Conservation (phyloP, 1,140 invertebrate species). For the Apis florea region DNA sequence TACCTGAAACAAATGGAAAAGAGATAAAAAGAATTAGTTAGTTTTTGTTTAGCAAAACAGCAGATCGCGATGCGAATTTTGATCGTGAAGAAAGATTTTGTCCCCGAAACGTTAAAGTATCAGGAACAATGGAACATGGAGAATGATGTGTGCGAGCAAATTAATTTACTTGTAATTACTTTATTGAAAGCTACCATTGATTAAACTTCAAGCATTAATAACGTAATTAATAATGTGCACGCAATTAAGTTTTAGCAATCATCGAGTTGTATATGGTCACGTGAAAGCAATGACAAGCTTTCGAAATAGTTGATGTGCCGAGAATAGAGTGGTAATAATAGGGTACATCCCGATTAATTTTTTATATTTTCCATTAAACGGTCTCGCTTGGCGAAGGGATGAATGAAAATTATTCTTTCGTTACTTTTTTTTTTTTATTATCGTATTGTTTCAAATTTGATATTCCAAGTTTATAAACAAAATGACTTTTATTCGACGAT, state of each 20-base stretch:
- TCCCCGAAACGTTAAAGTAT: too few relatives aligned
- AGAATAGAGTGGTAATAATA: constrained; percentile 35
- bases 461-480: neutral
- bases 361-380: constrained; percentile 58
- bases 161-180: neutral
- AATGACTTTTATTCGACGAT: too few relatives aligned
- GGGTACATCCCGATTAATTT: constrained; percentile 54
- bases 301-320: constrained; percentile 30
- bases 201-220: neutral
- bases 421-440: too few relatives aligned
- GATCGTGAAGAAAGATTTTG: too few relatives aligned
- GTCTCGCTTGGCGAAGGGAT: neutral
- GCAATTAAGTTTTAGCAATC: constrained; percentile 25
- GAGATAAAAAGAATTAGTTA: neutral
- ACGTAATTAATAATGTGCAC: constrained; percentile 9
- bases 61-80: too few relatives aligned
- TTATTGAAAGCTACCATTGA: neutral
- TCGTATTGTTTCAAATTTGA: neutral
- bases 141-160: too few relatives aligned
- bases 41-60: too few relatives aligned
- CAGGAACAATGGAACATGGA: too few relatives aligned
- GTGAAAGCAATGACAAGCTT: constrained; percentile 37
- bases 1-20: constrained; percentile 4
- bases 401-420: neutral
- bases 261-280: constrained; percentile 9